A percentile compares a stretch with the other conserved stretches of the same genome.
phyloP scores from a whole-genome alignment of 2,888 invertebrate species.

The Megastigmus dorsalis region DNA sequence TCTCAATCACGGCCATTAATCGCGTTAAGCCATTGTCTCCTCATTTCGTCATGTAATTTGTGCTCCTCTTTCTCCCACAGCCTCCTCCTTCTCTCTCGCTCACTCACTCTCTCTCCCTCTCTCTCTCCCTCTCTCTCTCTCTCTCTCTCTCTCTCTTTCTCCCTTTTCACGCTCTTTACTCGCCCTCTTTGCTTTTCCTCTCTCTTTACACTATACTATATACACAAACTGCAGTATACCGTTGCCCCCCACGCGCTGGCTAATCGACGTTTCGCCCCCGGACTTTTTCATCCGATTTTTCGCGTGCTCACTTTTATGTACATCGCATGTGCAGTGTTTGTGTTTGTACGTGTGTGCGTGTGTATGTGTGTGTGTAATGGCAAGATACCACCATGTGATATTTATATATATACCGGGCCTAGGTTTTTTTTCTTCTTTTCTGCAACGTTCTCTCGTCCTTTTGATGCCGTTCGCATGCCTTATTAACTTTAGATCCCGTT shows the following conservation, averaged over 20 bases:
- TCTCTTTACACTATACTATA: not conserved
- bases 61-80: not conserved
- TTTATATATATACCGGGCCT: not conserved
- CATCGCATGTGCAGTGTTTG: too few species aligned
- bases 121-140: not conserved
- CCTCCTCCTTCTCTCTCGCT: not conserved
- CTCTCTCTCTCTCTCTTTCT: not conserved
- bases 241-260: too few species aligned
- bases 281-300: constrained; percentile 11
- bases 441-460: not conserved
- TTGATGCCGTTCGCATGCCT: constrained; percentile 5
- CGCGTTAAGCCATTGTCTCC: constrained; percentile 25
- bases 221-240: not conserved
- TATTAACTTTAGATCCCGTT: constrained; percentile 10
- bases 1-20: constrained; percentile 30
- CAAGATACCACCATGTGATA: not conserved
- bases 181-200: not conserved
- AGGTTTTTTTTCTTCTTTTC: not conserved
- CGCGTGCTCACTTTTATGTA: not conserved
- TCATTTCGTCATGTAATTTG: too few species aligned
- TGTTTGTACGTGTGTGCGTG: too few species aligned
- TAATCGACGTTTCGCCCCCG: not conserved
- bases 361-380: not conserved
- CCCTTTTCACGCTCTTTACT: not conserved
- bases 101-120: not conserved